Evolutionary conservation across 1,140 invertebrate species (phyloP).

Genomic region (Wasmannia auropunctata): DNA sequence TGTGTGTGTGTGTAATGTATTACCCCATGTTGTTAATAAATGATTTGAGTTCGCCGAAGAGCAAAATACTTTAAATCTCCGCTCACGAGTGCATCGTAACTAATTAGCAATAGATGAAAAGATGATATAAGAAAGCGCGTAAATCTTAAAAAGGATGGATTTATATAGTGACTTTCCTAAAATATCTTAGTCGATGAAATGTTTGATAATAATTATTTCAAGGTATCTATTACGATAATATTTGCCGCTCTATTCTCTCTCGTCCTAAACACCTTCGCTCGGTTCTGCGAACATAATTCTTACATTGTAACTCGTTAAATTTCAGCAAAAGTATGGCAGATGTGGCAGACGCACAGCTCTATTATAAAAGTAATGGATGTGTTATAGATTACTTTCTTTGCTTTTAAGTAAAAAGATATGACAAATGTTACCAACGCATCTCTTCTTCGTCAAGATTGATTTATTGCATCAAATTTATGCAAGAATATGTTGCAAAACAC

Average conservation of each 20-base stretch:
- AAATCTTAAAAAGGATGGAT: slow-evolving; percentile 40
- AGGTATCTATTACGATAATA: slow-evolving; percentile 61
- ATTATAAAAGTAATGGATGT: too few species aligned
- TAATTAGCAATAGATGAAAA: slow-evolving; percentile 18
- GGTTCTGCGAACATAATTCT: too few species aligned
- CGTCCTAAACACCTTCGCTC: not conserved
- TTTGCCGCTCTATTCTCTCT: slow-evolving; percentile 46
- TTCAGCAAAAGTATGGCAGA: not conserved
- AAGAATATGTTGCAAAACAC: not conserved
- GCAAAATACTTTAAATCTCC: slow-evolving; percentile 26
- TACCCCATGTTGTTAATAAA: not conserved
- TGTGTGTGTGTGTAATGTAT: not conserved
- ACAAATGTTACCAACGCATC: not conserved
- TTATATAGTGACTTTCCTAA: slow-evolving; percentile 55
- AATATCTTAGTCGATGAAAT: slow-evolving; percentile 61
- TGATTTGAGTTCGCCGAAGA: not conserved
- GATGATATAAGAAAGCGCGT: not conserved
- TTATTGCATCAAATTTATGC: not conserved
- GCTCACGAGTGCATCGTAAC: not conserved
- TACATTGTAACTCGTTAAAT: not conserved
- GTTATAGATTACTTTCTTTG: not conserved
- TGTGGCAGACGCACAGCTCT: too few species aligned
- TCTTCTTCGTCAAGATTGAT: not conserved
- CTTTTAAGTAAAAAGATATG: not conserved
- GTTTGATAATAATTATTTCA: slow-evolving; percentile 71